Conservation (phyloP, 2,888 invertebrate species). For the Rhaphigaster nebulosa region DNA sequence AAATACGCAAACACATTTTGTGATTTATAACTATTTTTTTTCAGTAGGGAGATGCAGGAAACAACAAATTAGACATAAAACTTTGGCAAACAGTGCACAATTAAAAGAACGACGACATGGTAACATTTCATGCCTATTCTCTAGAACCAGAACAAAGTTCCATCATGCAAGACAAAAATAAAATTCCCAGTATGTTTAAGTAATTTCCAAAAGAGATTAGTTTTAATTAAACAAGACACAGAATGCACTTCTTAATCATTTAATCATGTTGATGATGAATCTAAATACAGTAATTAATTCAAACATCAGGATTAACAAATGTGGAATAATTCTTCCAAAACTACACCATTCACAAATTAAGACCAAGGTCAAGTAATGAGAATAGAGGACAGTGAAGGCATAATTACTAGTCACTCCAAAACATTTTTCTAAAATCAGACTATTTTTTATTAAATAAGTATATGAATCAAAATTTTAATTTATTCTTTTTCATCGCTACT, state of each 20-base stretch:
- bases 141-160: background rate
- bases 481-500: background rate
- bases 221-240: background rate
- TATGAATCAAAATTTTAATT: background rate
- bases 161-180: background rate
- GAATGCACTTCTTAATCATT: background rate
- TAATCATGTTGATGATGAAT: background rate
- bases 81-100: background rate
- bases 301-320: background rate
- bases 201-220: background rate
- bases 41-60: background rate
- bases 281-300: background rate
- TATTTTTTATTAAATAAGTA: background rate
- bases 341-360: background rate
- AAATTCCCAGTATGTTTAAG: background rate
- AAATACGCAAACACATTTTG: background rate
- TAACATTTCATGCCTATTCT: background rate
- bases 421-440: background rate
- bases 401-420: background rate
- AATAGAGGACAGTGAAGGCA: background rate
- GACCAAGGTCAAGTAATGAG: background rate
- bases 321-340: background rate
- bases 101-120: background rate
- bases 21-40: background rate
- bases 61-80: background rate